phyloP scores from a whole-genome alignment of 1,140 invertebrate species.

The Lordiphosa stackelbergi region DNA sequence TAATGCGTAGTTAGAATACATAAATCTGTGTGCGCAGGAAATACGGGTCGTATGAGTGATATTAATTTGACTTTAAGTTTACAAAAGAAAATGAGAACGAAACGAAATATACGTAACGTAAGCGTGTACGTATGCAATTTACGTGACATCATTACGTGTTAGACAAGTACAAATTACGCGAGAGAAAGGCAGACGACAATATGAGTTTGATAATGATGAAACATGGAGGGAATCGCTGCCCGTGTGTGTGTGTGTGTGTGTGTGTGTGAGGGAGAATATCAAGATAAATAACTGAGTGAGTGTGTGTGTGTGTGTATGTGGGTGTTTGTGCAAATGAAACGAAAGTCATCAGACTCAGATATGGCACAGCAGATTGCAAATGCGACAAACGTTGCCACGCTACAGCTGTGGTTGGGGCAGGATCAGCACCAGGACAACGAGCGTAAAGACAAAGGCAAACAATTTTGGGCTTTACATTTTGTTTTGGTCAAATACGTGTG shows the following conservation, averaged over 20 bases:
- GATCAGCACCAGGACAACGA: slow-evolving; percentile 13
- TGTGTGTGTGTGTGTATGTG: slow-evolving; percentile 11
- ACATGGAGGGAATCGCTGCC: slow-evolving; percentile 38
- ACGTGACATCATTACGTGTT: slow-evolving; percentile 75
- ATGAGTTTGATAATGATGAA: slow-evolving; percentile 75
- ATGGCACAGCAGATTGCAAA: slow-evolving; percentile 62
- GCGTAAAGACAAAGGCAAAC: slow-evolving; percentile 54
- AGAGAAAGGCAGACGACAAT: slow-evolving; percentile 52
- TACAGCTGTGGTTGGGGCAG: slow-evolving; percentile 6
- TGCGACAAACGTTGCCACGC: slow-evolving; percentile 47
- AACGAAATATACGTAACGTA: slow-evolving; percentile 53
- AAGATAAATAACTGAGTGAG: slow-evolving; percentile 63
- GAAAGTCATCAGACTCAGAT: slow-evolving; percentile 66
- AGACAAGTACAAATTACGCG: slow-evolving; percentile 75
- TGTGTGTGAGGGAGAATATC: slow-evolving; percentile 44
- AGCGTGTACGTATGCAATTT: slow-evolving; percentile 71
- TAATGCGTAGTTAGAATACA: slow-evolving; percentile 72
- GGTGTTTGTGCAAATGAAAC: slow-evolving; percentile 54
- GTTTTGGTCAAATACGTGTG: slow-evolving; percentile 15
- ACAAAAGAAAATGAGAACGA: slow-evolving; percentile 4
- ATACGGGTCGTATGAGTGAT: slow-evolving; percentile 66
- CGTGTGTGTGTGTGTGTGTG: slow-evolving; percentile 20
- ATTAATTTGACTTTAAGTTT: slow-evolving; percentile 72
- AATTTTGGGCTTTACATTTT: slow-evolving; percentile 20
- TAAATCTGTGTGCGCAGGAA: slow-evolving; percentile 66